These are phyloP conservation scores for Drosophila pallidifrons DNA, from an alignment of 1,140 invertebrate genomes.

Conservation along the genomic window DNA sequence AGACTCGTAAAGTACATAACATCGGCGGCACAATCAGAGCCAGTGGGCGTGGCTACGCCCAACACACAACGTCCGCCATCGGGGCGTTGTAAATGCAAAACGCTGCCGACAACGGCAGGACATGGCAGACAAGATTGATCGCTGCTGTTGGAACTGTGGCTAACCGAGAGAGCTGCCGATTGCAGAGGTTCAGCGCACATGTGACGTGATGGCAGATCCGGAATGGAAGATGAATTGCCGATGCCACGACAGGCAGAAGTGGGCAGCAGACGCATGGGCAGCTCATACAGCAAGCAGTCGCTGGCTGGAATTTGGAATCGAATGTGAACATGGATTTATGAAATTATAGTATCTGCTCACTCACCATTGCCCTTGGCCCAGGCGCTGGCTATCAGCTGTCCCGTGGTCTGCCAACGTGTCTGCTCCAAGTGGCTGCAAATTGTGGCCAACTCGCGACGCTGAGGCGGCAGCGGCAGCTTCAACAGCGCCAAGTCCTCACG, in stretches of 20 bases:
- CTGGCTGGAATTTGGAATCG: conserved; percentile 20
- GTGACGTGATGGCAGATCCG: conserved; percentile 40
- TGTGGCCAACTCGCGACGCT: conserved; percentile 24
- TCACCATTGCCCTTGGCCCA: conserved; percentile 65
- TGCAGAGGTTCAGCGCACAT: conserved; percentile 38
- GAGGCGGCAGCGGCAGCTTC: conserved; percentile 23
- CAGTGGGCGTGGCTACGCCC: conserved; percentile 67
- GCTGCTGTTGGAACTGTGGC: conserved; percentile 37
- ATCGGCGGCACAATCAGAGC: conserved; percentile 30
- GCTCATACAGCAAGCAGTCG: conserved; percentile 65
- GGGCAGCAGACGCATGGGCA: conserved; percentile 66
- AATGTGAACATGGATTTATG: no score
- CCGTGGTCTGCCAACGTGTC: conserved; percentile 55
- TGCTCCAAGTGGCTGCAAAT: conserved; percentile 59
- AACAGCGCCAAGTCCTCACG: conserved; percentile 54
- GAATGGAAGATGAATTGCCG: conserved; percentile 18
- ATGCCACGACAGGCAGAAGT: conserved; percentile 45
- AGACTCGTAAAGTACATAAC: conserved; percentile 65
- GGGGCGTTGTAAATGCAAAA: conserved; percentile 57
- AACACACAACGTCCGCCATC: conserved; percentile 60
- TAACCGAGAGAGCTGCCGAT: conserved; percentile 14
- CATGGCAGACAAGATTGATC: conserved; percentile 49
- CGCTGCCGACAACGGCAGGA: conserved; percentile 56
- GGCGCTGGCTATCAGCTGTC: conserved; percentile 54
- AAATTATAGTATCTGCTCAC: background rate